Evolutionary conservation across 2,113 vertebrate species (phyloP).

Genomic region (Oceanites oceanicus): DNA sequence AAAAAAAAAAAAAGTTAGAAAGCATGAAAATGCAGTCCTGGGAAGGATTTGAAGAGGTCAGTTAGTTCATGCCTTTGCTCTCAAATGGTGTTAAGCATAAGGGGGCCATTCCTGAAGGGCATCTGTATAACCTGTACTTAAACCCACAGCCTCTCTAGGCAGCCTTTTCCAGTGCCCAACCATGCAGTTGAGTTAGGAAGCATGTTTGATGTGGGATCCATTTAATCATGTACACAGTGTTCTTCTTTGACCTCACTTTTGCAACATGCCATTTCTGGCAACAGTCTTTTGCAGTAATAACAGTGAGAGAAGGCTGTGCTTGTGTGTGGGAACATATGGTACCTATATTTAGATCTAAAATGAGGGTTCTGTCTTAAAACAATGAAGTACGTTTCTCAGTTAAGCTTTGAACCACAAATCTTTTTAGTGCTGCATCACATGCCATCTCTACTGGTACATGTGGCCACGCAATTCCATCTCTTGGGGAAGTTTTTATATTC

Average conservation of each 20-base stretch:
- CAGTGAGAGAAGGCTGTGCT: background rate
- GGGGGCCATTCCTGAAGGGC: background rate
- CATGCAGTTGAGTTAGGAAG: background rate
- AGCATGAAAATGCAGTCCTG: background rate
- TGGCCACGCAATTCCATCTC: background rate
- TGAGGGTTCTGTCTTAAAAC: constrained; percentile 25
- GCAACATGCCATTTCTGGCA: constrained; percentile 12
- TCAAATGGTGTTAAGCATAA: background rate
- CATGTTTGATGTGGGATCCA: constrained; percentile 34
- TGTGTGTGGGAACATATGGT: constrained; percentile 4
- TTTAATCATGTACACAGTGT: background rate
- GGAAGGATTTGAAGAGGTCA: background rate
- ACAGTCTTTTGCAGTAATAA: constrained; percentile 25
- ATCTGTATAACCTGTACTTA: background rate
- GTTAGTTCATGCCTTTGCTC: background rate
- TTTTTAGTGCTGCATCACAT: background rate
- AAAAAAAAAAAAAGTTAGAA: background rate
- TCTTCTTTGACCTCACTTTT: constrained; percentile 13
- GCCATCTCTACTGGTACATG: background rate
- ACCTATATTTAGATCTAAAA: constrained; percentile 42
- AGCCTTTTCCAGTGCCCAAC: background rate
- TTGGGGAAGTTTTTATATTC: background rate
- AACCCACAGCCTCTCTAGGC: background rate
- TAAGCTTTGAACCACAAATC: background rate
- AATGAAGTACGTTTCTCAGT: background rate